Percentiles rank a stretch among this genome's conserved stretches.
phyloP scores from a whole-genome alignment of 2,888 invertebrate species.

The Sabatieria punctata region DNA sequence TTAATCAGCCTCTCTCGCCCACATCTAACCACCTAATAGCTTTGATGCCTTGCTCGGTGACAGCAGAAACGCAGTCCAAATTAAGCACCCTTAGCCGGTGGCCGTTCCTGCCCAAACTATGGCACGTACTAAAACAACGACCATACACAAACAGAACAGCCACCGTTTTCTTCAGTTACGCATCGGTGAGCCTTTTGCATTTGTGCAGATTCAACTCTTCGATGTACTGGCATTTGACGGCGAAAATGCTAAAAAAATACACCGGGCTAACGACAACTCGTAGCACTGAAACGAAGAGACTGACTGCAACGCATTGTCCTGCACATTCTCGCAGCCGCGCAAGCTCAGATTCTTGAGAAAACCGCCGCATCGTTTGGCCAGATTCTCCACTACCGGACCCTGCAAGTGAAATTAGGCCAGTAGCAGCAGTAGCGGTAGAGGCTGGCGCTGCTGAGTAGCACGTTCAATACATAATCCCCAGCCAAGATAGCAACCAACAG shows the following conservation, averaged over 20 bases:
- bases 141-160: too few relatives aligned
- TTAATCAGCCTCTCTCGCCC: constrained; percentile 20
- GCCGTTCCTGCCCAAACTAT: constrained; percentile 56
- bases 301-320: constrained; percentile 69
- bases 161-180: constrained; percentile 33
- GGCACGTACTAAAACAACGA: constrained; percentile 62
- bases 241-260: constrained; percentile 42
- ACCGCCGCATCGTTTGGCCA: constrained; percentile 87
- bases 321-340: constrained; percentile 88
- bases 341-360: constrained; percentile 83
- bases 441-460: too few relatives aligned
- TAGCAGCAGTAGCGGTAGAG: too few relatives aligned
- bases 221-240: constrained; percentile 62
- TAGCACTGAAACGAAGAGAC: constrained; percentile 21
- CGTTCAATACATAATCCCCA: too few relatives aligned
- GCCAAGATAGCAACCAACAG: too few relatives aligned
- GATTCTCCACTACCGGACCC: constrained; percentile 81
- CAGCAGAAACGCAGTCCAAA: constrained; percentile 76
- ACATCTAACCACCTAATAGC: constrained; percentile 45
- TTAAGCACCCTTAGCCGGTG: constrained; percentile 46
- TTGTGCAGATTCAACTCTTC: constrained; percentile 85
- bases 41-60: constrained; percentile 73
- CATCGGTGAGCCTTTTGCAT: constrained; percentile 86
- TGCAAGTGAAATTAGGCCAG: too few relatives aligned
- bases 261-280: constrained; percentile 27